Evolutionary conservation across 2,113 vertebrate genomes (phyloP).

Genomic region (Beaufortia kweichowensis): DNA sequence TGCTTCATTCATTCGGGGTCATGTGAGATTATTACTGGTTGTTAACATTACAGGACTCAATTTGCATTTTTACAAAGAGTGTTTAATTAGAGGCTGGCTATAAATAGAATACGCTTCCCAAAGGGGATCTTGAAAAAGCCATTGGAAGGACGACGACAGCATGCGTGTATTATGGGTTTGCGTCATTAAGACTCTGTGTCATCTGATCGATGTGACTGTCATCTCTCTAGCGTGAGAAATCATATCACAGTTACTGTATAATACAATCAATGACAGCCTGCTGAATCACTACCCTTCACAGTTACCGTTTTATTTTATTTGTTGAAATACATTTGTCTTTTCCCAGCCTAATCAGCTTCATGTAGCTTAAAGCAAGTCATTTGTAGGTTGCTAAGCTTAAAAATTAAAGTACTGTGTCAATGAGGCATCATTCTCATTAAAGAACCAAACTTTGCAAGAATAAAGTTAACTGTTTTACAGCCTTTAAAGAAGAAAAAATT

Average conservation of each 20-base stretch:
- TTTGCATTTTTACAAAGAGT: neutral
- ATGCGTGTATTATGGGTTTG: neutral
- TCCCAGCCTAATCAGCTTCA: no score
- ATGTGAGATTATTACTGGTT: neutral
- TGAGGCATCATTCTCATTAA: no score
- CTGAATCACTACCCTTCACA: neutral
- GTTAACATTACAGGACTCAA: neutral
- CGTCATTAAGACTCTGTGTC: neutral
- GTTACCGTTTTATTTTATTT: no score
- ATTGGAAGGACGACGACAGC: neutral
- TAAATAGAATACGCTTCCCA: neutral
- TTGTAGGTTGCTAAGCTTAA: no score
- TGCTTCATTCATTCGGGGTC: neutral
- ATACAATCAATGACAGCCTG: neutral
- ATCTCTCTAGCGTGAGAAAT: neutral
- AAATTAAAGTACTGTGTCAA: no score
- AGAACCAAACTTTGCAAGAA: no score
- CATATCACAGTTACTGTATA: neutral
- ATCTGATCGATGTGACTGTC: neutral
- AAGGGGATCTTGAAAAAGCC: neutral
- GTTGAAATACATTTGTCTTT: no score
- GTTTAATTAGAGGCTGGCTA: constrained; percentile 14
- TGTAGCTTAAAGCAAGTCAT: no score
- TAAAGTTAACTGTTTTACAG: no score
- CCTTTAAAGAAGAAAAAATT: no score